Base-by-base conservation (phyloP, 1,140 invertebrate species). In the Heliconius himera region DNA sequence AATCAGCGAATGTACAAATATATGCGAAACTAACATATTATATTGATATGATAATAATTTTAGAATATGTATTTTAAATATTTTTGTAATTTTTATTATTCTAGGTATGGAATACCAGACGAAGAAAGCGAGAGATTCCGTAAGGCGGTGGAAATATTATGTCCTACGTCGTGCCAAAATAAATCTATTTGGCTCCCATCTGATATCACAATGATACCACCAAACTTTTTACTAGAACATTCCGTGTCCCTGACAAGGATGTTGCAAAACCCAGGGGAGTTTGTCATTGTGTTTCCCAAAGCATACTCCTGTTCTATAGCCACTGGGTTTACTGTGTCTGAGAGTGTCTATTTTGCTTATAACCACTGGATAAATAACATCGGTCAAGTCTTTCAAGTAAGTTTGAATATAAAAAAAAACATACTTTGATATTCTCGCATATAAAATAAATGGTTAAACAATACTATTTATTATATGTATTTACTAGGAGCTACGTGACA, bases 201-300 rank as follows among this genome's bases (percentile, higher is more conserved):
- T 5, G 98, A 99, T 88, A 98, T 98, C n/a, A 97, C 97, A 0
- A 99, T 99, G 98, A 97, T 99, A n/a, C 98, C 98, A 29, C 98
- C 98, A 3, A 95, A 96, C 71, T 92, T 97, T 80, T 95, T 99
- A 36, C 96, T 97, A 0, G 95, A 96, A 81, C 96, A 97, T 70
- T 96, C 97, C 0, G 97, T 99, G 2, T 96, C 97, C 0, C 91
- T 99, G 36, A 97, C 97, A 77, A 96, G 97, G 11, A 96, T 97
- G 8, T 96, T 98, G 1, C 99, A 99, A 91, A 96, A 97, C 79
- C 97, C 98, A 1, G 98, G 98, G 5, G 97, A 99, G 90, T 99
- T 98, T 91, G 96, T 99, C 75, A 95, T 99, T 2, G 97, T 99
- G 1, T 99, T 99, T 92, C 98, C 98, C 0, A 96, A 97, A 88